Evolutionary conservation across 2,113 vertebrate species (phyloP), one percentile per base, ranked within the genome.

Genomic region (Pleuronectes platessa): DNA sequence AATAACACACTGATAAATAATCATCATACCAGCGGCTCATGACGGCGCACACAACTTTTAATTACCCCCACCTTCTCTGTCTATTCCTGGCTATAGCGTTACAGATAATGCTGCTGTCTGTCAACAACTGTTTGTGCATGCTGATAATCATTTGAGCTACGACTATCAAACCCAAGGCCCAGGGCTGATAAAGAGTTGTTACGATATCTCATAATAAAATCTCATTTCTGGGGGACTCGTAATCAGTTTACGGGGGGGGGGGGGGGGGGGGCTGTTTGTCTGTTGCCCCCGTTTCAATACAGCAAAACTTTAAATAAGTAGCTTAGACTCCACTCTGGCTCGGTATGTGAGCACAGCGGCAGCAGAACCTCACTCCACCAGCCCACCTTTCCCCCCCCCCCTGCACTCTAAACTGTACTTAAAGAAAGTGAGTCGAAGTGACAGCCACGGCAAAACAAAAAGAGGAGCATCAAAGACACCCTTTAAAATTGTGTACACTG

Each of bases 201-300:
- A 62, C 27, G 9, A 51, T 79, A 77, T 86, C 79, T 68, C 14
- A 54, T 61, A 55, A 73, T 77, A 77, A 82, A 80, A 78, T 76
- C 70, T 73, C 45, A 68, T 84, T 68, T 76, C 81, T 55, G 20
- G 31, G 42, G 24, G 45, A 62, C 13, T 74, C 23, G 54, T 79
- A 79, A 86, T 86, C 79, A 62, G 49, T 59, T 71, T 47, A 70
- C 26, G n/a, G 7, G 40, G n/a, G n/a, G 31, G 27, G 0, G 31
- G 27, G 5, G 14, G 27, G 26, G 0, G 27, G 26, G 3, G 14
- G n/a, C 37, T 61, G 35, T 59, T 20, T 49, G 42, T 49, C 60
- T 76, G 54, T 26, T 31, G 23, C 15, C 21, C 2, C 20, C 56
- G 26, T 27, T 23, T 17, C 45, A 78, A 55, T 8, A 17, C 26